A percentile compares a stretch with the other conserved stretches of the same genome.
Evolutionary conservation across 2,113 vertebrate genomes (phyloP).

Genomic region (Micronycteris hirsuta): DNA sequence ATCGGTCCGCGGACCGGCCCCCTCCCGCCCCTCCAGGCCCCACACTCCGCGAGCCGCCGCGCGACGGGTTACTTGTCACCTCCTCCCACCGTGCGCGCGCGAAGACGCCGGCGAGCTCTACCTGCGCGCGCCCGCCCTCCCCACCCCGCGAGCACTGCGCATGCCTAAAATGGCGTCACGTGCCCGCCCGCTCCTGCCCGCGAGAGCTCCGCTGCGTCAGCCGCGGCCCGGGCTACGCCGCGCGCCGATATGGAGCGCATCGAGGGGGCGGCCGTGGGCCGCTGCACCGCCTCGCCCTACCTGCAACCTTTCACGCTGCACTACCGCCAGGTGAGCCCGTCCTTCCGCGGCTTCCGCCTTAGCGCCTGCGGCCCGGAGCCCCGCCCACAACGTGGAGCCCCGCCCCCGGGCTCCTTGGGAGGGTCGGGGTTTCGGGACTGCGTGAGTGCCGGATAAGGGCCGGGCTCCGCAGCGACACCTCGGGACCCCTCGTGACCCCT

Average conservation of each 20-base stretch:
- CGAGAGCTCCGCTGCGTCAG: not conserved
- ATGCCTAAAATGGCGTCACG: not conserved
- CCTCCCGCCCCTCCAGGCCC: not conserved
- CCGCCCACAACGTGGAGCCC: not conserved
- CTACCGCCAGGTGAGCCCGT: conserved; percentile 87
- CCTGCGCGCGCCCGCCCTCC: not conserved
- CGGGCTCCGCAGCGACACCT: too few species aligned
- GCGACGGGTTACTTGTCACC: accelerated
- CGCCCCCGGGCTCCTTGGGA: accelerated
- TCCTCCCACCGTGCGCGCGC: not conserved
- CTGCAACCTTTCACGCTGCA: conserved; percentile 84
- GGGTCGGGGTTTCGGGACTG: accelerated
- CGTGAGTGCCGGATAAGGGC: accelerated
- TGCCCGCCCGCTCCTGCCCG: not conserved
- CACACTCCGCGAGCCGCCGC: not conserved
- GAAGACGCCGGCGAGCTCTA: not conserved
- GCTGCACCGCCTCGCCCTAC: conserved; percentile 83
- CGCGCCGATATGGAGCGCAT: conserved; percentile 59
- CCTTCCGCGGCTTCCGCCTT: not conserved
- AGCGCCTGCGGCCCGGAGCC: accelerated
- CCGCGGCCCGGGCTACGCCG: too few species aligned
- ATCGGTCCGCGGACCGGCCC: not conserved
- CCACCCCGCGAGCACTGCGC: not conserved
- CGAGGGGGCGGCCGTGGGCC: conserved; percentile 40
- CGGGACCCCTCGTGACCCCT: too few species aligned